Conservation (phyloP, 2,113 vertebrate genomes). For the Epinephelus fuscoguttatus region DNA sequence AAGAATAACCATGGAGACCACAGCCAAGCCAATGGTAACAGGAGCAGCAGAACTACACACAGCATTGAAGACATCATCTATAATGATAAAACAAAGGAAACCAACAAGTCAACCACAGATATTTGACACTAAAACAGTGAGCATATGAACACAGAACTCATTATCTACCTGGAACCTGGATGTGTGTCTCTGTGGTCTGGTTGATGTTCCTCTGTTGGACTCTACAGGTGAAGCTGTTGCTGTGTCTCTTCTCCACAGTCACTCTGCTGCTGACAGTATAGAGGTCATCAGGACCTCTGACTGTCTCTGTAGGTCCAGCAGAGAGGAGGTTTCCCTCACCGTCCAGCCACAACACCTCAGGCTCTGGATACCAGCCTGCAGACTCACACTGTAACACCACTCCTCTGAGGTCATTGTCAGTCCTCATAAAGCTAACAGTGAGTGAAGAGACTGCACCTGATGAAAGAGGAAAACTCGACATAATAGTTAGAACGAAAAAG, state of each 20-base stretch:
- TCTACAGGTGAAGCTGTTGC: too few relatives aligned
- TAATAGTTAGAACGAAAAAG: too few relatives aligned
- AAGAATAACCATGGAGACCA: neutral
- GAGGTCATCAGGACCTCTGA: too few relatives aligned
- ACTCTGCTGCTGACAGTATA: too few relatives aligned
- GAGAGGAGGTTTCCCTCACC: too few relatives aligned
- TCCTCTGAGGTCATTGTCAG: neutral
- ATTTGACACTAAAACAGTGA: neutral
- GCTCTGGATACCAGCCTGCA: neutral
- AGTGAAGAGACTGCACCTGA: constrained; percentile 4
- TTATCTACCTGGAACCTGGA: neutral
- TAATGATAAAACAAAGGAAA: neutral
- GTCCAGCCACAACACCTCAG: neutral
- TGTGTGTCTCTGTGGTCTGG: too few relatives aligned
- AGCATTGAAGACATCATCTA: neutral
- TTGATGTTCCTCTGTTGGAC: too few relatives aligned
- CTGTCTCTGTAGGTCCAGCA: too few relatives aligned
- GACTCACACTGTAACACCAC: neutral
- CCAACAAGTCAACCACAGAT: too few relatives aligned
- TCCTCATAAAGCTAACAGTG: neutral
- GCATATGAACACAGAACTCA: too few relatives aligned
- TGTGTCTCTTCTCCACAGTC: too few relatives aligned
- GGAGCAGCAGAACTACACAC: neutral
- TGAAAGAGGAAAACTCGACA: too few relatives aligned
- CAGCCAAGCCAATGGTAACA: neutral